Base-by-base conservation (phyloP, 2,113 vertebrate genomes). In the Podarcis muralis region DNA sequence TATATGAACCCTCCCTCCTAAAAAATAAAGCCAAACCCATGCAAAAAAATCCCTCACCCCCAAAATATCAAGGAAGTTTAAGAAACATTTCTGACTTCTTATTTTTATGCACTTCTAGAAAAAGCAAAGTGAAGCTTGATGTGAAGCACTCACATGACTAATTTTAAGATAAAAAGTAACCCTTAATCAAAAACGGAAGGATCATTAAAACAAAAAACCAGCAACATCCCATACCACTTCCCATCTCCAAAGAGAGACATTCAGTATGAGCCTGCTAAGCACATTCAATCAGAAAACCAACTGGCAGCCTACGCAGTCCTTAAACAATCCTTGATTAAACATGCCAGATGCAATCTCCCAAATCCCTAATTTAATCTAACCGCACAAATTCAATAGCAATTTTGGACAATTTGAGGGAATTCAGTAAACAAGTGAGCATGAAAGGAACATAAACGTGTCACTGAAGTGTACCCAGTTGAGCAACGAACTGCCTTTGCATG, bases 331-430 rank as follows among this genome's bases (percentile, higher is more conserved):
- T 88, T 83, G 57, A 83, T 75, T 72, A 85, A 75, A 74, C 35
- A 72, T 59, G 8, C 4, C 40, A 66, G 11, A 6, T 35, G 62
- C 87, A 87, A 35, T 88, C 30, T 88, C 30, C 62, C 69, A 71
- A 91, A 86, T 72, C 4, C 35, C 37, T 78, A 86, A 86, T 8
- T 88, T 62, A 92, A 72, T 37, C 12, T 40, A 81, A 80, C 84
- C 43, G 32, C 6, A 81, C 27, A 82, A 74, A 65, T 87, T 90
- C 66, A 88, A 66, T 68, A 90, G 9, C 66, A 79, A 93, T 91
- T 88, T 91, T 30, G 22, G 68, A 66, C 25, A 37, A 88, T 16
- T 84, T 88, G 59, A 53, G 11, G 86, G 75, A 91, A 80, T 66
- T 83, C 65, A 37, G 78, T 32, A 87, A 48, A 75, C 40, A 83